phyloP scores from a whole-genome alignment of 2,888 invertebrate genomes.

The Oasisia sp. region DNA sequence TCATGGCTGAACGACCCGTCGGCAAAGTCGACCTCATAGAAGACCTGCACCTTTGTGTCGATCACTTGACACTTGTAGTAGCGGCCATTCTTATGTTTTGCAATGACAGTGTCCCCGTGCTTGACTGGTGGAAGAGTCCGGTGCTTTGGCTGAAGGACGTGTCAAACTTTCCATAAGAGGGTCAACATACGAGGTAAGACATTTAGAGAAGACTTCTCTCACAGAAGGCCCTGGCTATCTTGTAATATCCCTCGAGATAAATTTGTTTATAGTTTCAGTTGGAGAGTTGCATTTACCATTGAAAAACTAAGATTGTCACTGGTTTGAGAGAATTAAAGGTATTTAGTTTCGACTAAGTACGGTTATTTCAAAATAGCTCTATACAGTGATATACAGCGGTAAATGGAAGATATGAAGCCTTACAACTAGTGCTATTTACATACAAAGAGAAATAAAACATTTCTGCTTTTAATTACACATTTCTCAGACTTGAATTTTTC shows the following conservation, averaged over 20 bases:
- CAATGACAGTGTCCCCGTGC: slow-evolving; percentile 70
- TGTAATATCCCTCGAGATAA: background rate
- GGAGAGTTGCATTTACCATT: background rate
- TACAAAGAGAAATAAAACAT: too few relatives aligned
- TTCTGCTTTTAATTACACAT: too few relatives aligned
- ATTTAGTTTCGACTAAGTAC: too few relatives aligned
- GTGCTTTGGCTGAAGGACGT: background rate
- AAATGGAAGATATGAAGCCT: too few relatives aligned
- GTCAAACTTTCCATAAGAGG: background rate
- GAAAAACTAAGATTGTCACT: background rate
- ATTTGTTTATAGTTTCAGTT: background rate
- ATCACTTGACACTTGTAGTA: slow-evolving; percentile 72
- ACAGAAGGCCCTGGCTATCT: background rate
- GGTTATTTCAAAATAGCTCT: too few relatives aligned
- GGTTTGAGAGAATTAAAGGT: background rate
- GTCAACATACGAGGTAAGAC: background rate
- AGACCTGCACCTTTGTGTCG: slow-evolving; percentile 67
- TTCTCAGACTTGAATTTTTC: too few relatives aligned
- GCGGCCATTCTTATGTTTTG: slow-evolving; percentile 73
- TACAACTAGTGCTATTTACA: too few relatives aligned
- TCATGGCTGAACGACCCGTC: slow-evolving; percentile 73
- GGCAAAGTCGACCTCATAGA: slow-evolving; percentile 74
- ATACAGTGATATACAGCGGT: too few relatives aligned
- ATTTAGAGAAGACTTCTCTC: background rate
- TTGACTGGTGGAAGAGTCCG: slow-evolving; percentile 53